Percentiles rank a stretch among this genome's conserved stretches.
Evolutionary conservation across 2,113 vertebrate genomes (phyloP).

Genomic region (Psittacara wagleri): DNA sequence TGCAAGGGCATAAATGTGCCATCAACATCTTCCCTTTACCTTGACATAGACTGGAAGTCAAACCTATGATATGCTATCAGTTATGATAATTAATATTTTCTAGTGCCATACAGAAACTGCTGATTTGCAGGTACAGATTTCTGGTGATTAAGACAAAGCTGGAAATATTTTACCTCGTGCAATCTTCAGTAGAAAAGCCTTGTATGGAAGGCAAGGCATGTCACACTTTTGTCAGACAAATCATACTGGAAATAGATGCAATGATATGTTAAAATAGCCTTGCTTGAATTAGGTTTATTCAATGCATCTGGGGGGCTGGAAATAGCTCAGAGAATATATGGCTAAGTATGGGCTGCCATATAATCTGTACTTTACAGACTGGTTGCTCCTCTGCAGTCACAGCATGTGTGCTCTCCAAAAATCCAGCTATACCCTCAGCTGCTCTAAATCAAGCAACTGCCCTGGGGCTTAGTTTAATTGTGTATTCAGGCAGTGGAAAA

Average conservation of each 20-base stretch:
- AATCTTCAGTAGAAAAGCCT: neutral
- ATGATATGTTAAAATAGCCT: slow-evolving; percentile 1
- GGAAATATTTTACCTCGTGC: neutral
- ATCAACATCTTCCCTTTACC: neutral
- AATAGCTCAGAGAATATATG: neutral
- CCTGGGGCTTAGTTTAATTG: neutral
- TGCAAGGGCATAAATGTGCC: neutral
- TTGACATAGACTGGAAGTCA: neutral
- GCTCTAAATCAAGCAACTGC: slow-evolving; percentile 23
- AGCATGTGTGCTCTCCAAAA: neutral
- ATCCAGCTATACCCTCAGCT: neutral
- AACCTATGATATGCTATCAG: neutral
- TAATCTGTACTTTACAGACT: neutral
- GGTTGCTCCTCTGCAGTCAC: neutral
- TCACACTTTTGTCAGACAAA: neutral
- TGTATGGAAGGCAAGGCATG: neutral
- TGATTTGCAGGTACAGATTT: neutral
- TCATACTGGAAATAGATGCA: neutral
- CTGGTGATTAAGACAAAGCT: neutral
- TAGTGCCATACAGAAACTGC: neutral
- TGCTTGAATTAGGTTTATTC: neutral
- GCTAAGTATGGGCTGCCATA: neutral
- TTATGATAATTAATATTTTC: neutral
- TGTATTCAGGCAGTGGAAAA: neutral
- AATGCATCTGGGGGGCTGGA: neutral